Conservation (phyloP, 2,888 invertebrate genomes). For the Mechanitis mazaeus region DNA sequence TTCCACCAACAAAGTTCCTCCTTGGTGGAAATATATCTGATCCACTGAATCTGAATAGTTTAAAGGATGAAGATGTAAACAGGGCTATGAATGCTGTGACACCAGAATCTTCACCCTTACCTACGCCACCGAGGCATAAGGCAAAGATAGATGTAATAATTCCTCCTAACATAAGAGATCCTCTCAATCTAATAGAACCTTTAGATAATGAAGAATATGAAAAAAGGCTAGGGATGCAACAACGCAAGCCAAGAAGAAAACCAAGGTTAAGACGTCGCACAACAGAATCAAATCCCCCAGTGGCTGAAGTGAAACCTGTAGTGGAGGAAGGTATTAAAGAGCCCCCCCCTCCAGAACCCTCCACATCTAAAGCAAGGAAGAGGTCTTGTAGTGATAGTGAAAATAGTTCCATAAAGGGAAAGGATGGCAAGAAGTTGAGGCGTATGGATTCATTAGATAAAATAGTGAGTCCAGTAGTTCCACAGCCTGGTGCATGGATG, state of each 20-base stretch:
- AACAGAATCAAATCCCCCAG: constrained; percentile 63
- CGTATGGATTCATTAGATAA: constrained; percentile 88
- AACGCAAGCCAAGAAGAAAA: constrained; percentile 81
- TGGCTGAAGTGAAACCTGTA: constrained; percentile 40
- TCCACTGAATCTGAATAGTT: constrained; percentile 94
- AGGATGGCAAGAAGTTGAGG: constrained; percentile 75
- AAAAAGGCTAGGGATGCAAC: constrained; percentile 83
- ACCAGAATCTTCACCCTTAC: constrained; percentile 93
- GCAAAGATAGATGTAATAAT: constrained; percentile 92
- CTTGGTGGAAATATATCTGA: constrained; percentile 97
- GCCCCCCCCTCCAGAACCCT: constrained; percentile 57
- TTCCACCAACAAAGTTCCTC: constrained; percentile 94
- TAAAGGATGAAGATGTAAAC: constrained; percentile 87
- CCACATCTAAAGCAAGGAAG: constrained; percentile 62
- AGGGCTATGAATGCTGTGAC: constrained; percentile 92
- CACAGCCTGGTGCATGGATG: constrained; percentile 92
- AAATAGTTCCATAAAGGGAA: constrained; percentile 71
- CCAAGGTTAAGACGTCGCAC: constrained; percentile 76
- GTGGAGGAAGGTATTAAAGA: constrained; percentile 57
- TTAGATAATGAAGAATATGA: constrained; percentile 89
- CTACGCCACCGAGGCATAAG: constrained; percentile 87
- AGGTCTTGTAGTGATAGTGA: constrained; percentile 77
- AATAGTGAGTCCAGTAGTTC: constrained; percentile 94
- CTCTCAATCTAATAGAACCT: constrained; percentile 89
- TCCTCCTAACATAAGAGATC: constrained; percentile 94